A percentile compares a stretch with the other conserved stretches of the same genome.
These are phyloP conservation scores for Cryptocheilus praepositus DNA, from an alignment of 2,888 invertebrate species.

Conservation along the genomic window DNA sequence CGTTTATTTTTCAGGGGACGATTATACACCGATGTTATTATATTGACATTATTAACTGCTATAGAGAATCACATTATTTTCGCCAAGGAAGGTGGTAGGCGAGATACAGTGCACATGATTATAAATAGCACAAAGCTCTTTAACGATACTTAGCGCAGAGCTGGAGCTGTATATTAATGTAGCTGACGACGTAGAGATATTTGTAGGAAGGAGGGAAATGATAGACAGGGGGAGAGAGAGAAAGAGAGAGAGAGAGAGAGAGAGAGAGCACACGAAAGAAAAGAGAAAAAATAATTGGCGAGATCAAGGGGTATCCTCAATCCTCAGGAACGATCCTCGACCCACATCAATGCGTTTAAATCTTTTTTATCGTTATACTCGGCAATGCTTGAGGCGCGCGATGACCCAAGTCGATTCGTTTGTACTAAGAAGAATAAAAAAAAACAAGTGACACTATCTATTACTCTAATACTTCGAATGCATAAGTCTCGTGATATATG, in stretches of 20 bases:
- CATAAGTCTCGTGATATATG: constrained; percentile 59
- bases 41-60: constrained; percentile 44
- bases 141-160: constrained; percentile 58
- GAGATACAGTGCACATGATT: constrained; percentile 72
- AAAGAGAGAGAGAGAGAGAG: too few species aligned
- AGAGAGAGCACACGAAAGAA: too few species aligned
- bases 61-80: constrained; percentile 62
- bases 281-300: too few species aligned
- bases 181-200: constrained; percentile 58
- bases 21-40: too few species aligned
- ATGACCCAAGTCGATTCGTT: constrained; percentile 52
- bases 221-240: too few species aligned
- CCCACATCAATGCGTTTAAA: constrained; percentile 55
- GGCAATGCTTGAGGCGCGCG: constrained; percentile 49
- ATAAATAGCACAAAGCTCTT: constrained; percentile 73
- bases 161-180: constrained; percentile 67
- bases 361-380: constrained; percentile 54
- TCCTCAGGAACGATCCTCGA: constrained; percentile 47
- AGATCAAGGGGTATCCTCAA: too few species aligned
- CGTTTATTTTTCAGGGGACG: too few species aligned
- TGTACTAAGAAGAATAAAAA: constrained; percentile 52
- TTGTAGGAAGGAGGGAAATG: too few species aligned
- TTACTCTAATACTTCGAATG: constrained; percentile 50
- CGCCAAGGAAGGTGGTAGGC: constrained; percentile 63
- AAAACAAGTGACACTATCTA: constrained; percentile 33